Evolutionary conservation across 2,888 invertebrate genomes (phyloP), one percentile per base, ranked within the genome.

Genomic region (Julus scandinavius): DNA sequence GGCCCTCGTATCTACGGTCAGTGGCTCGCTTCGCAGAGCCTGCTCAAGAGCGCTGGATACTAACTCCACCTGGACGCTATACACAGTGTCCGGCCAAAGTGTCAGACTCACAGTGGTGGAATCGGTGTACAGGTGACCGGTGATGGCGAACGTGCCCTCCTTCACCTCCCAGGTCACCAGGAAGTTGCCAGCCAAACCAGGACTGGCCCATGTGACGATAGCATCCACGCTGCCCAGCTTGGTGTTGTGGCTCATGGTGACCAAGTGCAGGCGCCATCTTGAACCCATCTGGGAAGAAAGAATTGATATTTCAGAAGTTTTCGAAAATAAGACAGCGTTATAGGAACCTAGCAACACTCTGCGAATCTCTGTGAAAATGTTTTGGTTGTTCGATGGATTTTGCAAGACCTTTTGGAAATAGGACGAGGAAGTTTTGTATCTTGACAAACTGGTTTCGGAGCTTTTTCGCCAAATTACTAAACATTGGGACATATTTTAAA

Each of bases 101-200:
- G 96, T 96, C 90, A 96, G 92, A 88, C 96, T 96, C 89, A 96
- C 96, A 91, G 95, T 94, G 89, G 96, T 96, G 88, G 96, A 95
- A 92, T 96, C 96, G 83, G 96, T 96, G 92, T 96, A 95, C 90
- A 96, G 93, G 92, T 96, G 96, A 90, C 96, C 96, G 93, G 95
- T 96, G 89, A 96, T 93, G 90, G 96, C 96, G 90, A 96, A 96
- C 89, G 96, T 96, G 91, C 95, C 95, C 20, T 88, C 89, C n/a
- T 85, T 50, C 88, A 96, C 95, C 94, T 96, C 96, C 96, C 96
- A 96, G 89, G 96, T 96, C 88, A 96, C 96, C 91, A 96, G 93
- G 92, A 96, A 96, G 89, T 96, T 95, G 20, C 89, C 90, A 15
- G 89, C 87, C 45, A 94, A 54, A 29, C 50, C 87, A 5, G 88